phyloP scores from a whole-genome alignment of 2,113 vertebrate genomes.

The Gambusia holbrooki region DNA sequence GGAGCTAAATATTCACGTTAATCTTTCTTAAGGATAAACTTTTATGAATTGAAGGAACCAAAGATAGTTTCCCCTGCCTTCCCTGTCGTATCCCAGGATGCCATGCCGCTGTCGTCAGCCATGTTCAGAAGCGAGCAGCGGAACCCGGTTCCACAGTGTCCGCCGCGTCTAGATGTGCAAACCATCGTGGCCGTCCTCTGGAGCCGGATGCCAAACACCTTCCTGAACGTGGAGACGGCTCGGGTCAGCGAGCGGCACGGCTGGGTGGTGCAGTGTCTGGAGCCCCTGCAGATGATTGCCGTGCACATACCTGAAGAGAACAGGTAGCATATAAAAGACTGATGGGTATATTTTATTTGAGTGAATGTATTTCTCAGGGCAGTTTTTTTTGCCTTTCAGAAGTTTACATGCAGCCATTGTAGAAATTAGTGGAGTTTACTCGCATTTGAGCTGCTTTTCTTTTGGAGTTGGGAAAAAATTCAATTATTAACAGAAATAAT shows the following conservation, averaged over 20 bases:
- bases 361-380: too few species aligned
- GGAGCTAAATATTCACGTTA: background rate
- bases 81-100: slow-evolving; percentile 78
- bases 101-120: slow-evolving; percentile 95
- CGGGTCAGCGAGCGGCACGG: slow-evolving; percentile 95
- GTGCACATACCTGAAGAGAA: slow-evolving; percentile 97
- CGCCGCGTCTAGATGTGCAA: slow-evolving; percentile 91
- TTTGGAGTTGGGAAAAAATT: too few species aligned
- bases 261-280: slow-evolving; percentile 93
- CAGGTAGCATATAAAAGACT: slow-evolving; percentile 70
- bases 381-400: too few species aligned
- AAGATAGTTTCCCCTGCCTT: too few species aligned
- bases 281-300: slow-evolving; percentile 95
- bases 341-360: too few species aligned
- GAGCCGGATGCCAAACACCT: slow-evolving; percentile 96
- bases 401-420: too few species aligned
- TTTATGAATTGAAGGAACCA: background rate
- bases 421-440: too few species aligned
- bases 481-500: too few species aligned
- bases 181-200: slow-evolving; percentile 93
- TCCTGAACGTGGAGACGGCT: slow-evolving; percentile 90
- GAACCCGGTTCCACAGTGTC: slow-evolving; percentile 93
- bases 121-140: slow-evolving; percentile 95
- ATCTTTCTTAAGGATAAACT: background rate
- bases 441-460: too few species aligned